Conservation (phyloP, 2,888 invertebrate species). For the Ormyrus nitidulus region DNA sequence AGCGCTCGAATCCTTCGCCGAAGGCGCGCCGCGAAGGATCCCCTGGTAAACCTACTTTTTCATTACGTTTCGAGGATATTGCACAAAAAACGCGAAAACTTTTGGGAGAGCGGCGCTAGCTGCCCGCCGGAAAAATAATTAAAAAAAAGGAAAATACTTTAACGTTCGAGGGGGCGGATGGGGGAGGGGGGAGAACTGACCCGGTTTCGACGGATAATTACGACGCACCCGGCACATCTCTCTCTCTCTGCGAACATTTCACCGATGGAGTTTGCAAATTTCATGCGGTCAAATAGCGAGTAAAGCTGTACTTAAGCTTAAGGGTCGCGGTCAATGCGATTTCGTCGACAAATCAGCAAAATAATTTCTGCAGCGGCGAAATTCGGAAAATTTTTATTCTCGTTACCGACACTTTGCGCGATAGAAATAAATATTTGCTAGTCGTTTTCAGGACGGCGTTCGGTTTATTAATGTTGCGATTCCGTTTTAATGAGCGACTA, state of each 20-base stretch:
- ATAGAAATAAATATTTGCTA: too few relatives aligned
- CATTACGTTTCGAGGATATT: conserved; percentile 41
- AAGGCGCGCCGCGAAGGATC: conserved; percentile 27
- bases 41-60: conserved; percentile 53
- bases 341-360: conserved; percentile 42
- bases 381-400: too few relatives aligned
- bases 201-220: conserved; percentile 60
- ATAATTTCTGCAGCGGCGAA: conserved; percentile 16
- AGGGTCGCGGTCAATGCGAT: conserved; percentile 24
- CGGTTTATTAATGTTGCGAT: too few relatives aligned
- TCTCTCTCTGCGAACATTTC: conserved; percentile 53
- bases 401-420: too few relatives aligned
- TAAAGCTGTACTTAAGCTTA: conserved; percentile 46
- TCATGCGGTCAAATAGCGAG: conserved; percentile 45
- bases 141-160: conserved; percentile 1
- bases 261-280: conserved; percentile 60
- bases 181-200: conserved; percentile 52
- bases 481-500: too few relatives aligned
- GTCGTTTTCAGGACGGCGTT: too few relatives aligned
- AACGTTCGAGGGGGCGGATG: not conserved
- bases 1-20: conserved; percentile 31
- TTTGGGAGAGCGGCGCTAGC: not conserved
- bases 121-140: not conserved
- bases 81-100: conserved; percentile 4
- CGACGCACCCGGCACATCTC: conserved; percentile 41